Percentiles rank a stretch among this genome's conserved stretches.
These are phyloP conservation scores for Polyommatus iphigenia DNA, from an alignment of 2,888 invertebrate species.

Conservation along the genomic window DNA sequence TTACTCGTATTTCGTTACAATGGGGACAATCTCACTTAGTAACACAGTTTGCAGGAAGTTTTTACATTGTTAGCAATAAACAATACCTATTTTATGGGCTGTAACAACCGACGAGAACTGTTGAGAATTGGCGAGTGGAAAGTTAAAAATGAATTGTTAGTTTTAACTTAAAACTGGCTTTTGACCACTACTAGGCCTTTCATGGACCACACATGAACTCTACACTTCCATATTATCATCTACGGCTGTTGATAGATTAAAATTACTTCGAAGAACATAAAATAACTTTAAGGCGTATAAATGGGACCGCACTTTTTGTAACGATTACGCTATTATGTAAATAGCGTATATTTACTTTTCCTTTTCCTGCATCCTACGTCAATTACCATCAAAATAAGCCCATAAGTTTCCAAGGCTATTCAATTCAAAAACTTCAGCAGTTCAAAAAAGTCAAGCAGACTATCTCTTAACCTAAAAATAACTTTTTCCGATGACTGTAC, in stretches of 20 bases:
- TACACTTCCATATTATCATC: too few relatives aligned
- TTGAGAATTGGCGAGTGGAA: background rate
- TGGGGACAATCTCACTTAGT: background rate
- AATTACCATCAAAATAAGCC: too few relatives aligned
- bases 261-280: too few relatives aligned
- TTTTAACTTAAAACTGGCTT: background rate
- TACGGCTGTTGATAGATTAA: too few relatives aligned
- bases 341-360: too few relatives aligned
- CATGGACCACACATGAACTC: background rate
- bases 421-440: too few relatives aligned
- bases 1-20: slow-evolving; percentile 17
- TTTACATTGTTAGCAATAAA: slow-evolving; percentile 17
- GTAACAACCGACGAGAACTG: background rate
- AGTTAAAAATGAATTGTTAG: background rate
- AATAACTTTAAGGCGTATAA: too few relatives aligned
- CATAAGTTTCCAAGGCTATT: too few relatives aligned
- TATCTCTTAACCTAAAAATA: background rate
- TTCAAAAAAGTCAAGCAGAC: background rate
- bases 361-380: too few relatives aligned
- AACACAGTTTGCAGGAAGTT: slow-evolving; percentile 14
- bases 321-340: too few relatives aligned
- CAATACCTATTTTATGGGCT: slow-evolving; percentile 18
- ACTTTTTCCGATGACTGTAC: background rate
- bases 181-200: background rate
- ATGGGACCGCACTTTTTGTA: too few relatives aligned